phyloP scores from a whole-genome alignment of 53 echinoderm and acorn worm genomes.

The Astropecten irregularis region DNA sequence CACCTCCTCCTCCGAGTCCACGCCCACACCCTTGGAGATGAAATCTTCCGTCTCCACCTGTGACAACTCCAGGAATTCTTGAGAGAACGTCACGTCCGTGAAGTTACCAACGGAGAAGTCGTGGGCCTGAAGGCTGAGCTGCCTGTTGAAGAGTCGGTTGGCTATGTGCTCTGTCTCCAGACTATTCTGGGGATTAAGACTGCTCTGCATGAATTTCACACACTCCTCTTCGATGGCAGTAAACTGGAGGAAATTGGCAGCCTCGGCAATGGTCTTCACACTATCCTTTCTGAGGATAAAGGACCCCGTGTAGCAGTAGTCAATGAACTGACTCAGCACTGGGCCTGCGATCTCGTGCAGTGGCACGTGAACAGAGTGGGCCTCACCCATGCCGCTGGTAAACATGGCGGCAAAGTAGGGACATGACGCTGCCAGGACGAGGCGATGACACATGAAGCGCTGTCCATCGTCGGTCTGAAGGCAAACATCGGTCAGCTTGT shows the following conservation, averaged over 20 bases:
- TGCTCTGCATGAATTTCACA: slow-evolving; percentile 4
- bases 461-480: slow-evolving; percentile 29
- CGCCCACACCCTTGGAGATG: slow-evolving; percentile 12
- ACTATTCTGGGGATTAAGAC: slow-evolving; percentile 23
- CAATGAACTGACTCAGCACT: background rate
- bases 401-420: slow-evolving; percentile 46
- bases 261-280: slow-evolving; percentile 23
- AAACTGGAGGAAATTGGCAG: slow-evolving; percentile 46
- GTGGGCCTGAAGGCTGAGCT: slow-evolving; percentile 42
- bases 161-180: slow-evolving; percentile 44
- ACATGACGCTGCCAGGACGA: slow-evolving; percentile 12
- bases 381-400: slow-evolving; percentile 39
- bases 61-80: slow-evolving; percentile 33
- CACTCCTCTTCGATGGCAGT: slow-evolving; percentile 27
- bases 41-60: slow-evolving; percentile 12
- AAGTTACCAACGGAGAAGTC: slow-evolving; percentile 32
- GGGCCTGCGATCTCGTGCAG: slow-evolving; percentile 31
- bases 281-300: background rate
- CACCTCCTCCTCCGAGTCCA: slow-evolving; percentile 59
- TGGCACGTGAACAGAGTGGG: background rate
- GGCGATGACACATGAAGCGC: slow-evolving; percentile 13
- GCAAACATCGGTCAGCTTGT: background rate
- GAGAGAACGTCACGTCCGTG: slow-evolving; percentile 14
- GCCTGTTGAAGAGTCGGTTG: slow-evolving; percentile 45
- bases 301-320: slow-evolving; percentile 52